Evolutionary conservation across 2,888 invertebrate genomes (phyloP).

Genomic region (Scaptomyza polygonia): DNA sequence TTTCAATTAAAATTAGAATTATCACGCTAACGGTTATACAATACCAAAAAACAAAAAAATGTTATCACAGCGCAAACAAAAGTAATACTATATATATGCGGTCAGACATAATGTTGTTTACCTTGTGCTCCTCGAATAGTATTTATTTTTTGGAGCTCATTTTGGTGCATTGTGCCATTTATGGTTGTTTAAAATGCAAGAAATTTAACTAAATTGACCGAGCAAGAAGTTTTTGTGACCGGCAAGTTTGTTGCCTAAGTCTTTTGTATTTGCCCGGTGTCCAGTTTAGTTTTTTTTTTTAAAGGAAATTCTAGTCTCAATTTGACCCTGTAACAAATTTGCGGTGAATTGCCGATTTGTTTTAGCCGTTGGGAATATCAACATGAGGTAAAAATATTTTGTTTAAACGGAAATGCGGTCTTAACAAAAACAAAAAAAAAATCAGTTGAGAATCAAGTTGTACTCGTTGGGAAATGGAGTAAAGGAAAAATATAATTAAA

Average conservation of each 20-base stretch:
- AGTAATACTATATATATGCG: constrained; percentile 28
- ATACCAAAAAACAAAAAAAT: constrained; percentile 12
- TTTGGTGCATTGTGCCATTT: constrained; percentile 54
- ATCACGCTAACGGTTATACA: constrained; percentile 58
- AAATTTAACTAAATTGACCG: constrained; percentile 71
- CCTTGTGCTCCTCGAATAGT: constrained; percentile 53
- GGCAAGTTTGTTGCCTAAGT: constrained; percentile 71
- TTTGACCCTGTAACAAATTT: constrained; percentile 78
- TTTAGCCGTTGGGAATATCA: constrained; percentile 30
- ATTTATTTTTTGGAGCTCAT: constrained; percentile 40
- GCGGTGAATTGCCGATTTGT: constrained; percentile 41
- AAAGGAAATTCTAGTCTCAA: constrained; percentile 71
- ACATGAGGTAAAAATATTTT: constrained; percentile 29
- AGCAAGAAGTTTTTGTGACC: constrained; percentile 13
- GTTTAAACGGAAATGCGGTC: constrained; percentile 34
- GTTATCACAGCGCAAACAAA: constrained; percentile 17
- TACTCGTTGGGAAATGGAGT: constrained; percentile 2
- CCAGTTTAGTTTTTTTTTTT: constrained; percentile 25
- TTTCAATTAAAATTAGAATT: constrained; percentile 70
- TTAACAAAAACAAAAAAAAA: too few species aligned
- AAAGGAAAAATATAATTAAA: constrained; percentile 18
- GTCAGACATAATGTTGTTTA: constrained; percentile 48
- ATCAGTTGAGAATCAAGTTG: constrained; percentile 12
- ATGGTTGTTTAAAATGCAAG: constrained; percentile 60
- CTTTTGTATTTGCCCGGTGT: constrained; percentile 60